Base-by-base conservation (phyloP, 2,797 vertebrate genomes). In the Hemitrygon akajei region DNA sequence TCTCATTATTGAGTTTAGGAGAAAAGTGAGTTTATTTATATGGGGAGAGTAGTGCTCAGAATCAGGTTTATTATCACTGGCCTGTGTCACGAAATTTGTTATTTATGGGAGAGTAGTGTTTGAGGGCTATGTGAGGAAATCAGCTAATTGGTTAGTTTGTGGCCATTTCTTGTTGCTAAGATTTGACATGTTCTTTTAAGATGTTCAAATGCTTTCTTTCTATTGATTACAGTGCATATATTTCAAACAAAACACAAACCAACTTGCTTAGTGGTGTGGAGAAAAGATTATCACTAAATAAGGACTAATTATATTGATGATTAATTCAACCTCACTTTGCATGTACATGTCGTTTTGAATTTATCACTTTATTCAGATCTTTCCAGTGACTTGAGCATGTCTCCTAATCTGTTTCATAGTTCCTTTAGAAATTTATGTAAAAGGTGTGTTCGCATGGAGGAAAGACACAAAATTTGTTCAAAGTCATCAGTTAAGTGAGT, bases 281-380 rank as follows among this genome's bases (percentile, higher is more conserved):
- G 66, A 71, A 27, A 73, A 7, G 60, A 58, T 87, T 87, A 63
- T 34, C 30, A 20, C 30, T 63, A n/a, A 63, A 87, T 25, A 5
- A 63, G 84, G n/a, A 7, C 14, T 7, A 63, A 60, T 87, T 91
- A 27, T 3, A 47, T 73, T 91, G 89, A 91, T 47, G 47, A 71
- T 73, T n/a, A 73, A 14, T 47, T 27, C 27, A 25, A n/a, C 14
- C 30, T n/a, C 25, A n/a, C n/a, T n/a, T n/a, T n/a, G n/a, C n/a
- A n/a, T 69, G 71, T 63, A 91, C 58, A 9, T 91, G 63, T 7
- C 69, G 11, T 63, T 91, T 91, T 91, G 87, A 71, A 91, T 71
- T 7, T 40, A 34, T 71, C 66, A 37, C 63, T 91, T 91, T 91
- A 63, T 71, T 91, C 66, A 40, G 18, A 37, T 37, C 87, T 37